A percentile compares a stretch with the other conserved stretches of the same genome.
Conservation (phyloP, 1,140 invertebrate genomes). For the Ooceraea biroi region DNA sequence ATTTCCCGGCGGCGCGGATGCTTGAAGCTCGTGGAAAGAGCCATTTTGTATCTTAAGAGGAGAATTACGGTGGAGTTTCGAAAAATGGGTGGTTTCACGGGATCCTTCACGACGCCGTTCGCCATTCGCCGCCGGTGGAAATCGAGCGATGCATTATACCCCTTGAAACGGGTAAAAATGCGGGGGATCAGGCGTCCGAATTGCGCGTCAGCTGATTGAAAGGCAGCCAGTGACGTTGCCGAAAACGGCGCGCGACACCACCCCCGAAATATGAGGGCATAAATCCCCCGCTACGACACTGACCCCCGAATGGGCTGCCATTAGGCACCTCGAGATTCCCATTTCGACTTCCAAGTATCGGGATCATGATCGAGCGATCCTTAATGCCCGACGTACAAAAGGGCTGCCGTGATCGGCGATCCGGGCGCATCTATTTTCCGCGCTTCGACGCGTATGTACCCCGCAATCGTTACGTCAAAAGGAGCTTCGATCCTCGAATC, state of each 20-base stretch:
- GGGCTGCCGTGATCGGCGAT: conserved; percentile 32
- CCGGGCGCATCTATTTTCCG: conserved; percentile 43
- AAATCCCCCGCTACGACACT: conserved; percentile 47
- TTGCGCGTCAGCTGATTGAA: conserved; percentile 62
- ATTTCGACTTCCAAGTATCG: conserved; percentile 56
- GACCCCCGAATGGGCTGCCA: conserved; percentile 55
- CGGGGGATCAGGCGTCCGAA: conserved; percentile 52
- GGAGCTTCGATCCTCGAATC: neutral
- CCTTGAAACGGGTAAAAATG: conserved; percentile 53
- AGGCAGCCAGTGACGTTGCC: conserved; percentile 49
- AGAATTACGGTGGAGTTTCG: conserved; percentile 11
- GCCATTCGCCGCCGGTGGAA: neutral
- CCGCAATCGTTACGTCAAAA: conserved; percentile 24
- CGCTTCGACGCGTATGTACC: conserved; percentile 15
- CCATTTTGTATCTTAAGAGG: conserved; percentile 19
- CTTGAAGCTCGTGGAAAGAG: conserved; percentile 19
- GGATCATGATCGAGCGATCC: conserved; percentile 52
- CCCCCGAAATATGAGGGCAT: conserved; percentile 57
- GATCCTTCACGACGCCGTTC: conserved; percentile 24
- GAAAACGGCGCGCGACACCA: conserved; percentile 45
- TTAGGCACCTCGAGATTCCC: conserved; percentile 50
- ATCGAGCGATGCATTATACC: conserved; percentile 60
- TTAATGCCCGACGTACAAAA: conserved; percentile 48
- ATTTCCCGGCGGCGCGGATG: neutral
- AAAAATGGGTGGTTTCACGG: conserved; percentile 12